phyloP scores from a whole-genome alignment of 2,113 vertebrate genomes.

The Mystacornis crossleyi region DNA sequence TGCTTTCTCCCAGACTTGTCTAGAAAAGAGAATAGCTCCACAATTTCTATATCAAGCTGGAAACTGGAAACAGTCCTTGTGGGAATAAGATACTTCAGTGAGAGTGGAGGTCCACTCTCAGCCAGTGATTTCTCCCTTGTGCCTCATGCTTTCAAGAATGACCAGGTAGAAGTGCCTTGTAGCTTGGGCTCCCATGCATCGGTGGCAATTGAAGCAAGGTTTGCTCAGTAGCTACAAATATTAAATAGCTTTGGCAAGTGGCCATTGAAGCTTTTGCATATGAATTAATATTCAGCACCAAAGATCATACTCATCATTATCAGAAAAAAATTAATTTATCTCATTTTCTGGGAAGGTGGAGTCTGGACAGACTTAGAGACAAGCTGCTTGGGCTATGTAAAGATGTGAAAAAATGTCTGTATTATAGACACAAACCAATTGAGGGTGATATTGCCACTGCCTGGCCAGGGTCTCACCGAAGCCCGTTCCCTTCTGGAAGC shows the following conservation, averaged over 20 bases:
- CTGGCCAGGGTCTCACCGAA: background rate
- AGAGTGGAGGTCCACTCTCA: background rate
- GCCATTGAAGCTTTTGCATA: background rate
- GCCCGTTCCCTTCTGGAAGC: background rate
- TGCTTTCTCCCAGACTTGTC: background rate
- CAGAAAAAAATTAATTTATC: background rate
- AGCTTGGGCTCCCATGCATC: background rate
- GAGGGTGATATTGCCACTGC: background rate
- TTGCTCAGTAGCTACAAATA: background rate
- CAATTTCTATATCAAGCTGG: background rate
- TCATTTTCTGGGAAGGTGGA: background rate
- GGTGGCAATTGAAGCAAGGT: background rate
- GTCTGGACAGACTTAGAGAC: background rate
- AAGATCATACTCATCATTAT: background rate
- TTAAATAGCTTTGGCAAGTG: background rate
- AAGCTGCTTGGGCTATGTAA: background rate
- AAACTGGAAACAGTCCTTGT: background rate
- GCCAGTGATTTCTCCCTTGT: rapidly evolving
- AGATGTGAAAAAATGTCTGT: background rate
- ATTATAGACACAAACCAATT: background rate
- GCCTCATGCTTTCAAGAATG: rapidly evolving
- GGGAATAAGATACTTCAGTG: background rate
- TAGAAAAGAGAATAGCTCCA: background rate
- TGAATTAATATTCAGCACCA: background rate
- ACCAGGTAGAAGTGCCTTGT: background rate